A percentile compares a stretch with the other conserved stretches of the same genome.
Conservation (phyloP, 1,140 invertebrate species). For the Leptonema lineaticorne region DNA sequence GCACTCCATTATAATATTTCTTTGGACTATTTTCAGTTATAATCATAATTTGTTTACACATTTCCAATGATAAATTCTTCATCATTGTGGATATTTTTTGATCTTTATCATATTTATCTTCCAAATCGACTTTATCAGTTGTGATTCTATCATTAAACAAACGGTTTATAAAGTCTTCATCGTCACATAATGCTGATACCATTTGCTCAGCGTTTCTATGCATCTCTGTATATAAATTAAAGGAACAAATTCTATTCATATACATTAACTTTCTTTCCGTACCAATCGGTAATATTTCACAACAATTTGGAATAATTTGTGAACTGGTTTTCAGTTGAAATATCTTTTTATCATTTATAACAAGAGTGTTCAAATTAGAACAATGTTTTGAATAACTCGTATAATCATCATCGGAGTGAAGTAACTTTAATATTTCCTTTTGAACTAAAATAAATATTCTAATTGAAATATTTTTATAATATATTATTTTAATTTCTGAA, state of each 20-base stretch:
- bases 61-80: neutral
- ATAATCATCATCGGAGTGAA: too few species aligned
- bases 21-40: neutral
- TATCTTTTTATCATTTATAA: neutral
- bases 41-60: neutral
- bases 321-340: neutral
- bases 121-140: neutral
- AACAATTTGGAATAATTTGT: neutral
- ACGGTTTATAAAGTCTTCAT: neutral
- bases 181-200: constrained; percentile 14
- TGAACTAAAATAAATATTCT: too few species aligned
- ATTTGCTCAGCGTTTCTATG: neutral
- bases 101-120: neutral
- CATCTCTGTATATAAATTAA: neutral
- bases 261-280: neutral
- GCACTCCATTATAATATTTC: constrained; percentile 14
- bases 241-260: neutral
- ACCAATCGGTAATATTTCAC: neutral
- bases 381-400: too few species aligned
- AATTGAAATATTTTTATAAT: too few species aligned
- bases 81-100: neutral
- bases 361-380: too few species aligned
- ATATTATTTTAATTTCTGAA: too few species aligned
- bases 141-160: neutral
- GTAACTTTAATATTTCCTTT: too few species aligned